phyloP scores from a whole-genome alignment of 2,888 invertebrate species.

The Andrena praecox region DNA sequence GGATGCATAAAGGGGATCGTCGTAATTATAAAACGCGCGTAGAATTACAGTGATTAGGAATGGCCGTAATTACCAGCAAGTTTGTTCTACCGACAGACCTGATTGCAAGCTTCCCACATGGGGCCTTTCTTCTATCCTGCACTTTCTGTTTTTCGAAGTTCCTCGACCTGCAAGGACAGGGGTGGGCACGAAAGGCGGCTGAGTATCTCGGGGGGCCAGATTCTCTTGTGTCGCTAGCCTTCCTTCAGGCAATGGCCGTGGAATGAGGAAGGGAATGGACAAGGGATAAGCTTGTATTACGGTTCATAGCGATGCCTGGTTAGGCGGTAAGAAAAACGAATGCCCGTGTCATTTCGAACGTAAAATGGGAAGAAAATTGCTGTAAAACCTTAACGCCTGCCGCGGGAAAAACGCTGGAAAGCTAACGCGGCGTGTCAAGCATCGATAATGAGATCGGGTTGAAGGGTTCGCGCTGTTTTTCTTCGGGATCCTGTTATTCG shows the following conservation, averaged over 20 bases:
- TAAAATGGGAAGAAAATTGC: conserved; percentile 11
- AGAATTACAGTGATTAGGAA: conserved; percentile 33
- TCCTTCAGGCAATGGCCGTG: neutral
- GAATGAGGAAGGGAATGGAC: conserved; percentile 11
- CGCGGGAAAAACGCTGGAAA: neutral
- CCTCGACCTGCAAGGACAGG: neutral
- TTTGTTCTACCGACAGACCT: conserved; percentile 16
- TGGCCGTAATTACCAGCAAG: conserved; percentile 24
- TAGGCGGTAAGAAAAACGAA: neutral
- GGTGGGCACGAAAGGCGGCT: neutral
- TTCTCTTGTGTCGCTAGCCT: neutral
- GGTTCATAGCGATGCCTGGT: neutral
- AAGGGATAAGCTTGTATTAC: conserved; percentile 15
- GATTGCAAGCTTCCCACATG: conserved; percentile 22
- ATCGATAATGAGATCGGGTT: conserved; percentile 25
- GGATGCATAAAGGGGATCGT: conserved; percentile 11
- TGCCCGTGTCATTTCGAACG: neutral
- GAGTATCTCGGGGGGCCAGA: neutral
- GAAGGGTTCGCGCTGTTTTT: neutral
- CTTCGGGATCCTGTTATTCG: neutral
- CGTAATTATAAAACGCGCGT: conserved; percentile 25
- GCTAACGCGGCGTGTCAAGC: neutral
- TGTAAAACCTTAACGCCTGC: neutral
- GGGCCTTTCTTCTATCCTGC: neutral
- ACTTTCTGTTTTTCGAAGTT: conserved; percentile 1